Base-by-base conservation (phyloP, 1,140 invertebrate genomes). In the Agrilus planipennis region DNA sequence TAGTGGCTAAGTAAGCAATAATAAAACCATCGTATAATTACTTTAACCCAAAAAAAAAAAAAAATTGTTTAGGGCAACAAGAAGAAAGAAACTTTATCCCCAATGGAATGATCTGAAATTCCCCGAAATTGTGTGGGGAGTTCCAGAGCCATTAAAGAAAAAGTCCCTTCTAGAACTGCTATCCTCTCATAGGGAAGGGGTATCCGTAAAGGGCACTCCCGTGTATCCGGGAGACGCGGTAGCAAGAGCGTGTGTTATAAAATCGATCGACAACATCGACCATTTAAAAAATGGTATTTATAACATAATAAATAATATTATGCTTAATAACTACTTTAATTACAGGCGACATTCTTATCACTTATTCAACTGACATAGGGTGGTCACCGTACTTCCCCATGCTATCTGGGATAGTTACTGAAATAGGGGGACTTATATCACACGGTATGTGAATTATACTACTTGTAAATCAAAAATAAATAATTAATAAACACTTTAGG, bases 101-200 rank as follows among this genome's bases (percentile, higher is more conserved):
- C 23, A 9, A 27, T 27, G 23, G 23, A 12, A 27, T 27, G 12
- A 12, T 9, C 7, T 27, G 7, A 12, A 9, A 9, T 27, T 27
- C 7, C 23, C 23, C 7, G 12, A 7, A 9, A 27, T 12, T 9
- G 12, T 12, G 7, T 12, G 23, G 7, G 23, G 23, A 12, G 12
- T 12, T 27, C 23, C 23, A 7, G 12, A 27, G 23, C 7, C 7
- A 27, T 7, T 27, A 12, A 27, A 27, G 23, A 12, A 12, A 9
- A 27, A 27, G 23, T 16, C 30, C 30, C 39, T 7, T 1, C 30
- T 32, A 0, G 36, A 41, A 5, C 14, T 39, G 4, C 9, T 34
- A 14, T 19, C 7, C 18, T 6, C 21, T 21, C 6, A 38, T 35
- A 9, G 51, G 41, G 19, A 52, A 41, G 59, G 53, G 36, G 23